Conservation (phyloP, 1,140 invertebrate genomes). For the Tetramorium simillimum region DNA sequence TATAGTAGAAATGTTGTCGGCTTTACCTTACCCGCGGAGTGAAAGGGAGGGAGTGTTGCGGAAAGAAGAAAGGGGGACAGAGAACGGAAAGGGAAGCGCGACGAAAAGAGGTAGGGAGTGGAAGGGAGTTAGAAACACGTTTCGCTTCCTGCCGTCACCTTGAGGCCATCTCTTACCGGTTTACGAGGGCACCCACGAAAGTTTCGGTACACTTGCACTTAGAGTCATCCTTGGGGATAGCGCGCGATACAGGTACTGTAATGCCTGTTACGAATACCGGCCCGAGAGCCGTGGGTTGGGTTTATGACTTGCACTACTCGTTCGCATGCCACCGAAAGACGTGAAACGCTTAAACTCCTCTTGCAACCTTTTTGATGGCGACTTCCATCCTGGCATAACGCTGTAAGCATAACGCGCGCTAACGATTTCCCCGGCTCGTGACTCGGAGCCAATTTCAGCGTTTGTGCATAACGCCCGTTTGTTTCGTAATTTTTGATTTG, state of each 20-base stretch:
- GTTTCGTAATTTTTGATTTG: constrained; percentile 20
- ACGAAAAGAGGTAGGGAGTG: constrained; percentile 19
- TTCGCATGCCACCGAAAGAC: constrained; percentile 62
- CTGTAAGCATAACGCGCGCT: not conserved
- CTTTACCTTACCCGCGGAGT: constrained; percentile 58
- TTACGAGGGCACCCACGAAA: constrained; percentile 67
- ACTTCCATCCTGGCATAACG: constrained; percentile 39
- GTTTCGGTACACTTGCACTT: constrained; percentile 66
- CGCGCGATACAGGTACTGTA: constrained; percentile 60
- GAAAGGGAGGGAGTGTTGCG: constrained; percentile 41
- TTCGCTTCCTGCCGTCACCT: constrained; percentile 70
- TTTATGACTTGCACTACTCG: constrained; percentile 70
- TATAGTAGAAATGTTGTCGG: constrained; percentile 56
- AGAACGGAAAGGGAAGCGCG: constrained; percentile 6
- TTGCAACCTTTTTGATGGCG: constrained; percentile 62
- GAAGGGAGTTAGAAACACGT: constrained; percentile 67
- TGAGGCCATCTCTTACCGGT: constrained; percentile 71
- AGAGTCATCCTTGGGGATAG: constrained; percentile 74
- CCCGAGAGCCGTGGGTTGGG: constrained; percentile 29
- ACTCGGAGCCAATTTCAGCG: constrained; percentile 27
- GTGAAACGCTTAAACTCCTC: constrained; percentile 65
- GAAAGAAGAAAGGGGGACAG: constrained; percentile 10
- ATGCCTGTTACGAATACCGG: constrained; percentile 68
- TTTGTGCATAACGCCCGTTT: not conserved
- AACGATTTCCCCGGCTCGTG: not conserved